These are phyloP conservation scores for Strigamia maritima DNA, from an alignment of 2,888 invertebrate genomes.

Conservation along the genomic window DNA sequence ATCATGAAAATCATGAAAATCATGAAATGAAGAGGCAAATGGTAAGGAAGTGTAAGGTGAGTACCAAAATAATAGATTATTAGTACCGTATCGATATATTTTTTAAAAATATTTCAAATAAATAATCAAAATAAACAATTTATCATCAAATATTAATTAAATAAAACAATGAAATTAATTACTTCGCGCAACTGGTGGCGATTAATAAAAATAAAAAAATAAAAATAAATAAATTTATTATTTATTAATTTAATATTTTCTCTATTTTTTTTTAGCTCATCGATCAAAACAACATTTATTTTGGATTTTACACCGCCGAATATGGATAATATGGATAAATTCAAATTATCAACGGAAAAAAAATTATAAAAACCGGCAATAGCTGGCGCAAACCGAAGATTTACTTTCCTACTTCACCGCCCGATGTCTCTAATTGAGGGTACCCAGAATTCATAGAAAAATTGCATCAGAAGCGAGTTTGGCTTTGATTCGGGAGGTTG, in stretches of 20 bases:
- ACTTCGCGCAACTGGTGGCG: too few species aligned
- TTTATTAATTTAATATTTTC: too few species aligned
- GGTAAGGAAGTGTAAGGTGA: too few species aligned
- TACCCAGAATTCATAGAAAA: not conserved
- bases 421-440: not conserved
- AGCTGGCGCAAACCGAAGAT: not conserved
- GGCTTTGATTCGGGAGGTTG: slow-evolving; percentile 22
- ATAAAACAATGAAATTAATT: too few species aligned
- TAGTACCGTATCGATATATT: too few species aligned
- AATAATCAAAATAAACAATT: not conserved
- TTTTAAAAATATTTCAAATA: not conserved
- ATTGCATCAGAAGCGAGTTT: slow-evolving; percentile 17
- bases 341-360: not conserved
- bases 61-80: too few species aligned
- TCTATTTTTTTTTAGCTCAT: too few species aligned
- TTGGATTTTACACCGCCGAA: not conserved
- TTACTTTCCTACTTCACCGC: not conserved
- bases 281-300: too few species aligned
- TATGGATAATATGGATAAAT: not conserved
- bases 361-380: not conserved
- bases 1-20: not conserved
- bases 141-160: not conserved
- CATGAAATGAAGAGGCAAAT: too few species aligned
- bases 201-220: too few species aligned
- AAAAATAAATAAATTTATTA: too few species aligned